A percentile compares a stretch with the other conserved stretches of the same genome.
Conservation (phyloP, 2,113 vertebrate genomes). For the Merops nubicus region DNA sequence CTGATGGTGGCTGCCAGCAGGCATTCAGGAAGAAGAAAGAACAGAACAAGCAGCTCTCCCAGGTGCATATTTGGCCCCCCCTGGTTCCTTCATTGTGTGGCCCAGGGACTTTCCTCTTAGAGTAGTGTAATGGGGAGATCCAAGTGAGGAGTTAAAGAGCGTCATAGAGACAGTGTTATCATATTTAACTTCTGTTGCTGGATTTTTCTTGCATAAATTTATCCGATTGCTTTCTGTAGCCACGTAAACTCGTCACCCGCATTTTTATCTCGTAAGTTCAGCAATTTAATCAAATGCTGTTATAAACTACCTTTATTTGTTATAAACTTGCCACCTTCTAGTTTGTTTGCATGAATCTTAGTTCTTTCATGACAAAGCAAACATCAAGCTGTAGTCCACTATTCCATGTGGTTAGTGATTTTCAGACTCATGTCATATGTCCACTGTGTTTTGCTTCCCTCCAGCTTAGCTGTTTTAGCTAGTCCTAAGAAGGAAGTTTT, state of each 20-base stretch:
- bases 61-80: neutral
- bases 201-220: neutral
- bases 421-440: neutral
- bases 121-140: neutral
- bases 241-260: rapidly evolving
- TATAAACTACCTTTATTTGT: neutral
- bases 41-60: neutral
- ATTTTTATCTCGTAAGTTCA: neutral
- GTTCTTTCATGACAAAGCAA: neutral
- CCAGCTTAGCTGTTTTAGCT: neutral
- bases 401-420: neutral
- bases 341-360: neutral
- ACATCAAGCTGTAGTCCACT: neutral
- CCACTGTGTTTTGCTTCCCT: neutral
- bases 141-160: neutral
- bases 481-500: neutral
- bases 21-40: neutral
- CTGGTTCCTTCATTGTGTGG: neutral
- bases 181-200: neutral
- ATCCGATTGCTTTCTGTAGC: neutral
- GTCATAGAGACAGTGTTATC: rapidly evolving
- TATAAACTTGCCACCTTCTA: neutral
- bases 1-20: neutral
- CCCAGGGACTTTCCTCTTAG: neutral
- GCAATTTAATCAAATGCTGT: neutral